Evolutionary conservation across 2,888 invertebrate species (phyloP), one percentile per base, ranked within the genome.

Genomic region (Cryptops parisi): DNA sequence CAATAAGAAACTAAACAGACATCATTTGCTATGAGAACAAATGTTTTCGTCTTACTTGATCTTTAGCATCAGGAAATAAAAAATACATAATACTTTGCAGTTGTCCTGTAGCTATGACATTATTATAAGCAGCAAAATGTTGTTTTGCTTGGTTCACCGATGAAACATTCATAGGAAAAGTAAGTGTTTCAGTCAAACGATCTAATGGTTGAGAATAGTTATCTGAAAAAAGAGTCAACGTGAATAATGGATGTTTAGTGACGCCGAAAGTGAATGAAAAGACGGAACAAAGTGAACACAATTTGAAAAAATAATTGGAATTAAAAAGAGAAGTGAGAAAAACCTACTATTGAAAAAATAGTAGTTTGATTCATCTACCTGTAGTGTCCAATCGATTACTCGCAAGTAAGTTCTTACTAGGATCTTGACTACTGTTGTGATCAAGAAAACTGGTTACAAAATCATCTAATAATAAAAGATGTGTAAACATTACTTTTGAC

Each of bases 61-160:
- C 22, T 59, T 84, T 80, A 53, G 88, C 86, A 75, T 91, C 90
- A 51, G 91, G 91, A 66, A 91, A 91, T 23, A 91, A 70, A 68
- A 81, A 90, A 65, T 82, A 82, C 48, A 93, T 67, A 60, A 91
- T 76, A 41, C 82, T 78, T 66, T 81, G 79, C 38, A 93, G 69
- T 57, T 83, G 72, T 26, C 82, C 81, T 62, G 82, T 82, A 15
- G 81, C 72, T 63, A 93, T 79, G 1, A 89, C 88, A 1, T 86
- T 84, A 54, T 81, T 79, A n/a, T 61, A 63, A 3, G 55, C 38
- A 27, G 47, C 22, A n/a, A 24, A 26, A 12, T 27, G 25, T 3
- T 68, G 75, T 62, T 69, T 70, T 62, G 70, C 72, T 38, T 72
- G 71, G 46, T 74, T 74, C 0, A 54, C 51, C 23, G 39, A 41